Base-by-base conservation (phyloP, 2,113 vertebrate species). In the Thryonomys swinderianus region DNA sequence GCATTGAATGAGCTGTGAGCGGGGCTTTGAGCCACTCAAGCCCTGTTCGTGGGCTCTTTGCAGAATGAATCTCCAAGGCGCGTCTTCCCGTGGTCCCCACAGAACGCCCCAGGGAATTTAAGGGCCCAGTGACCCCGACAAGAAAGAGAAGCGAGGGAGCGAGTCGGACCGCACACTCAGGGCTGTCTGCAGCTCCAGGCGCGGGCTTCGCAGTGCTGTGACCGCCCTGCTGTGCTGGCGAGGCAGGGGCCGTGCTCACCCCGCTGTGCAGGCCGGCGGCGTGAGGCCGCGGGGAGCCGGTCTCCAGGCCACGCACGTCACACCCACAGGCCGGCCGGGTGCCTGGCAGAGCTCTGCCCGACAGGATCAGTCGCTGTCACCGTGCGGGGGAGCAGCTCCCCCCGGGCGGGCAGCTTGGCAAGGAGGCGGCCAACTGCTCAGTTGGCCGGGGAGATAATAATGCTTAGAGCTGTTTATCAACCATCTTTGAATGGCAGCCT, bases 401-500 rank as follows among this genome's bases (percentile, higher is more conserved):
- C 94, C 93, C 85, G 74, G 90, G 82, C 13, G 17, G n/a, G 78
- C 21, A 6, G 81, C 96, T 95, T 95, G 96, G 94, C 94, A 90
- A 85, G 55, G 88, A 95, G 84, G 79, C 2, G 1, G 84, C 92
- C 76, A 53, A 48, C 37, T 4, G 96, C 94, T 83, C 93, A 9
- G 67, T 95, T 85, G 91, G 95, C 55, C 12, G 76, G 91, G 76
- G 88, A 97, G 95, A 97, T 97, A 97, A 97, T 86, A 95, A 91
- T 8, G 59, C 97, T 95, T 71, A 80, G 95, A 96, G 88, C 27
- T 93, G 96, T 95, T 98, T 97, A 97, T 98, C 97, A 95, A 1
- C 59, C 94, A 92, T 94, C 97, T 98, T 89, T 96, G 95, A 98
- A 96, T 94, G 97, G 91, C 93, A 97, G 91, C 61, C 95, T 94